phyloP scores from a whole-genome alignment of 2,797 vertebrate species.

The Acanthurus lineatus region DNA sequence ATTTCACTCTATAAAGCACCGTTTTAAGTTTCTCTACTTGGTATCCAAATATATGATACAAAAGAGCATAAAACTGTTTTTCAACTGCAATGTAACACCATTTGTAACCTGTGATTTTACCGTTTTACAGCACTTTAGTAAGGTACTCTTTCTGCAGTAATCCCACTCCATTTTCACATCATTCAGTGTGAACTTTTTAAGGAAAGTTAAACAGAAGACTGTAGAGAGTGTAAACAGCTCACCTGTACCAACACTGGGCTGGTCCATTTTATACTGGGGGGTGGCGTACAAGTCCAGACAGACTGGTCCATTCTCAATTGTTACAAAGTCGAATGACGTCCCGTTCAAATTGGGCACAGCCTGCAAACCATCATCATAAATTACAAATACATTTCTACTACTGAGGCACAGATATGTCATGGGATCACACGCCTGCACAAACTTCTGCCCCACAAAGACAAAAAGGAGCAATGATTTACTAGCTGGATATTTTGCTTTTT shows the following conservation, averaged over 20 bases:
- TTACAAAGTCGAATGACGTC: slow-evolving; percentile 92
- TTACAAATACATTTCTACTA: slow-evolving; percentile 9
- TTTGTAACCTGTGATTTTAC: not conserved
- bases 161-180: not conserved
- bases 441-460: slow-evolving; percentile 52
- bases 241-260: slow-evolving; percentile 84
- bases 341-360: slow-evolving; percentile 91
- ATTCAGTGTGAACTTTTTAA: not conserved
- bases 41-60: not conserved
- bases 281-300: slow-evolving; percentile 92
- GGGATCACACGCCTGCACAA: not conserved
- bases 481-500: not conserved
- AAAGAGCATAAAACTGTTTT: not conserved
- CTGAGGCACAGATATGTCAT: not conserved
- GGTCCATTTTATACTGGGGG: slow-evolving; percentile 93
- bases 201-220: not conserved
- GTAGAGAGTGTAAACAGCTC: slow-evolving; percentile 34
- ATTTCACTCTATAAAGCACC: no score
- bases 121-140: not conserved
- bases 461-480: slow-evolving; percentile 30
- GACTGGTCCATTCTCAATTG: slow-evolving; percentile 91
- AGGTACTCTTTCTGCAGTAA: not conserved
- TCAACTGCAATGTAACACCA: not conserved
- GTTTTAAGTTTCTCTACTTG: no score
- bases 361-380: slow-evolving; percentile 79